Percentiles rank a stretch among this genome's conserved stretches.
Evolutionary conservation across 2,113 vertebrate species (phyloP).

Genomic region (Eolophus roseicapilla): DNA sequence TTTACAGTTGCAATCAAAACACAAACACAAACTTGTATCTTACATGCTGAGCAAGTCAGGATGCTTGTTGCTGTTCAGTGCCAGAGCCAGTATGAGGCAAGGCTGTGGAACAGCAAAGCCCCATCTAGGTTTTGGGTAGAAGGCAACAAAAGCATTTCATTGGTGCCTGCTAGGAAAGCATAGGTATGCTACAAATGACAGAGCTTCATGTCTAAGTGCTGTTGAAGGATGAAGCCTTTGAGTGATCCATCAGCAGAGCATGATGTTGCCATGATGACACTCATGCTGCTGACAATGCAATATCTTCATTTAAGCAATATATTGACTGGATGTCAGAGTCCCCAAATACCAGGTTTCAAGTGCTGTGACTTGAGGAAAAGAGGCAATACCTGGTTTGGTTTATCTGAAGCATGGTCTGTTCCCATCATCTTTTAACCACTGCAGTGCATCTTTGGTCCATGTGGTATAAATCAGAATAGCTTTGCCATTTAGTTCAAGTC

Average conservation of each 20-base stretch:
- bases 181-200: neutral
- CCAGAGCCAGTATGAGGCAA: neutral
- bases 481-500: neutral
- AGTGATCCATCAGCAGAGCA: slow-evolving; percentile 82
- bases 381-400: neutral
- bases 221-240: slow-evolving; percentile 77
- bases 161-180: neutral
- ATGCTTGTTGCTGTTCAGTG: neutral
- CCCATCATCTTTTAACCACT: neutral
- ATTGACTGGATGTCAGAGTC: neutral
- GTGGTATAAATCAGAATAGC: neutral
- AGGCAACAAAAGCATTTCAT: neutral
- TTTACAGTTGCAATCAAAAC: neutral
- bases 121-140: neutral
- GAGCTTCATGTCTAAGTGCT: slow-evolving; percentile 63
- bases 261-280: slow-evolving; percentile 68
- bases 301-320: neutral
- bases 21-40: neutral
- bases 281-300: slow-evolving; percentile 72
- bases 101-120: neutral
- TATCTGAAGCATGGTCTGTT: neutral
- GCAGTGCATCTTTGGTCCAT: neutral
- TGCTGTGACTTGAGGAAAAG: neutral
- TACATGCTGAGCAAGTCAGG: neutral
- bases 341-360: neutral